A percentile compares a stretch with the other conserved stretches of the same genome.
phyloP scores from a whole-genome alignment of 2,113 vertebrate genomes.

The Calidris pygmaea region DNA sequence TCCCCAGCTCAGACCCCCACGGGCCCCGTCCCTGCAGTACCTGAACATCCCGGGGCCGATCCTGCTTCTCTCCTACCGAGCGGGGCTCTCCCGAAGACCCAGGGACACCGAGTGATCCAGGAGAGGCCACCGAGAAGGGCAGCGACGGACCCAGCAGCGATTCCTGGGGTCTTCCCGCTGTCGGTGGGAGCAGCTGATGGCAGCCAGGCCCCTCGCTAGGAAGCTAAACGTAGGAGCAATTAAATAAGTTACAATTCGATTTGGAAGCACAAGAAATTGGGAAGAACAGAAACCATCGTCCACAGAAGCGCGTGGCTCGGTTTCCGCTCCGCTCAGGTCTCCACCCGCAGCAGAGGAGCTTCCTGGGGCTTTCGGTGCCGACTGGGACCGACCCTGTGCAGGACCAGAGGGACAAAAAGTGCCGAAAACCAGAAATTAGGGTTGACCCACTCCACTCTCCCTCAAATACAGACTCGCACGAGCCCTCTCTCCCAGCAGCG shows the following conservation, averaged over 20 bases:
- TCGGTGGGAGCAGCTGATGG: neutral
- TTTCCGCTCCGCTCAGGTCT: neutral
- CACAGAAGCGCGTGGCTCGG: neutral
- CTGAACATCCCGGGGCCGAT: neutral
- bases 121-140: neutral
- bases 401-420: neutral
- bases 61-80: neutral
- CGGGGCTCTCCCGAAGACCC: neutral
- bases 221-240: neutral
- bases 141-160: neutral
- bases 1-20: neutral
- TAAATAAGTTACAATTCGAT: rapidly evolving
- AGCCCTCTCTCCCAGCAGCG: neutral
- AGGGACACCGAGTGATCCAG: neutral
- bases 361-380: rapidly evolving
- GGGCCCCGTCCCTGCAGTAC: neutral
- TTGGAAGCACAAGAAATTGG: neutral
- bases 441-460: rapidly evolving
- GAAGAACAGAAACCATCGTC: neutral
- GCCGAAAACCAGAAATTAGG: neutral
- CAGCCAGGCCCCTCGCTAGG: neutral
- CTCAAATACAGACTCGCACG: rapidly evolving
- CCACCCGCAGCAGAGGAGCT: neutral
- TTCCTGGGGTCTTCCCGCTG: rapidly evolving
- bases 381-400: rapidly evolving